Evolutionary conservation across 2,888 invertebrate species (phyloP).

Genomic region (Limnephilus auricula): DNA sequence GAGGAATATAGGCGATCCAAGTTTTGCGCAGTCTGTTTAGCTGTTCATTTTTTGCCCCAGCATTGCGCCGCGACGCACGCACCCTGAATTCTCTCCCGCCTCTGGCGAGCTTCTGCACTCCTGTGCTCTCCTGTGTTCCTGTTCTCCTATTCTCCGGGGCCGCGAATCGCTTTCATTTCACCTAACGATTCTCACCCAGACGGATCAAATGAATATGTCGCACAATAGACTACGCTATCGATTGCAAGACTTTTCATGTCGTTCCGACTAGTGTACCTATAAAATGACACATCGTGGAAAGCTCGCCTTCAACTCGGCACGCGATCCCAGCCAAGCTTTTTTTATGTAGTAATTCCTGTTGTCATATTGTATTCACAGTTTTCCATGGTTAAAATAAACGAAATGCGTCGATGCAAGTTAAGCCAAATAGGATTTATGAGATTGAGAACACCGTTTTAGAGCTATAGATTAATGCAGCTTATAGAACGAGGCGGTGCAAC

Average conservation of each 20-base stretch:
- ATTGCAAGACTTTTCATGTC: conserved; percentile 14
- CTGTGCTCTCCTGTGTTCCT: no score
- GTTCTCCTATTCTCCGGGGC: neutral
- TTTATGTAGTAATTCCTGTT: neutral
- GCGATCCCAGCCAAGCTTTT: neutral
- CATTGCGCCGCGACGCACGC: conserved; percentile 50
- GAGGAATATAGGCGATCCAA: conserved; percentile 44
- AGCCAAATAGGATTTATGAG: neutral
- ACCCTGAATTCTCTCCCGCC: conserved; percentile 4
- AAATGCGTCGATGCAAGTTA: neutral
- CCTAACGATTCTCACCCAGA: conserved; percentile 14
- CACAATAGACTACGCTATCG: neutral
- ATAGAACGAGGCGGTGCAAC: neutral
- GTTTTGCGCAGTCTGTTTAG: conserved; percentile 44
- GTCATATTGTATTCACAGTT: neutral
- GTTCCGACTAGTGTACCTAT: neutral
- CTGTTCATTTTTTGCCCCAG: conserved; percentile 42
- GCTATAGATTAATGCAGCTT: neutral
- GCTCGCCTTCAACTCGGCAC: neutral
- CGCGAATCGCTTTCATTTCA: conserved; percentile 17
- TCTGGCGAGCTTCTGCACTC: neutral
- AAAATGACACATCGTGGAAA: neutral
- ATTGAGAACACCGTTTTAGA: neutral
- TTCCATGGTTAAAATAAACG: neutral
- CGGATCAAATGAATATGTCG: conserved; percentile 15